A percentile compares a stretch with the other conserved stretches of the same genome.
Conservation (phyloP, 2,797 vertebrate species). For the Rallus crepitans region DNA sequence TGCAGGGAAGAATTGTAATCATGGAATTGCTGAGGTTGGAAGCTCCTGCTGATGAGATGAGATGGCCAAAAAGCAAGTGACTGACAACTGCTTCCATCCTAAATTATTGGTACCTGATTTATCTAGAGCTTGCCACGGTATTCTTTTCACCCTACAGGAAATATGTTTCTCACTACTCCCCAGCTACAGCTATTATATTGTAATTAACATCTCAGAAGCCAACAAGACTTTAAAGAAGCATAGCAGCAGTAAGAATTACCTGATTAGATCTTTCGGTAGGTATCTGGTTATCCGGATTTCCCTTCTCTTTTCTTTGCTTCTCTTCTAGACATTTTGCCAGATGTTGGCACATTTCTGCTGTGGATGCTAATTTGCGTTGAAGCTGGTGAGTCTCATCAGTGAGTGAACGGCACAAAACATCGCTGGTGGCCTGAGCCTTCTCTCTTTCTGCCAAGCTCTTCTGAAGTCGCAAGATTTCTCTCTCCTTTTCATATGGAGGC, state of each 20-base stretch:
- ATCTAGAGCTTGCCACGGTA: neutral
- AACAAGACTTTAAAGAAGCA: neutral
- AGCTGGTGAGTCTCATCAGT: conserved; percentile 88
- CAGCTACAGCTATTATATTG: neutral
- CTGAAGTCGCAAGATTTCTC: conserved; percentile 83
- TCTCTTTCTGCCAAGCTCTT: conserved; percentile 82
- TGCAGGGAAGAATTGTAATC: neutral
- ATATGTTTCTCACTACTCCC: neutral
- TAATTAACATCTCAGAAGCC: neutral
- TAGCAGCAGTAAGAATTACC: conserved; percentile 69
- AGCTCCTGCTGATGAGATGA: neutral
- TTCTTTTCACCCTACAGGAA: neutral
- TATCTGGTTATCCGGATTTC: conserved; percentile 17
- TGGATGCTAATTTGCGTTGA: conserved; percentile 84
- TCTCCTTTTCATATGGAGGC: conserved; percentile 84
- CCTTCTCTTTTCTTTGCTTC: conserved; percentile 62
- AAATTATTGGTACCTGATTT: neutral
- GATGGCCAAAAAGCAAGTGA: neutral
- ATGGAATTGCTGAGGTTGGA: neutral
- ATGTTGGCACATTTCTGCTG: conserved; percentile 91
- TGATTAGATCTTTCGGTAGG: conserved; percentile 66
- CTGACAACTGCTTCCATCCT: neutral
- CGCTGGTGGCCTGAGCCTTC: conserved; percentile 83
- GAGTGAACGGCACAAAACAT: conserved; percentile 87
- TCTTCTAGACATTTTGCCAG: conserved; percentile 87